Percentiles rank a stretch among this genome's conserved stretches.
These are phyloP conservation scores for Loris lydekkerianus DNA, from an alignment of 2,797 vertebrate genomes.

Conservation along the genomic window DNA sequence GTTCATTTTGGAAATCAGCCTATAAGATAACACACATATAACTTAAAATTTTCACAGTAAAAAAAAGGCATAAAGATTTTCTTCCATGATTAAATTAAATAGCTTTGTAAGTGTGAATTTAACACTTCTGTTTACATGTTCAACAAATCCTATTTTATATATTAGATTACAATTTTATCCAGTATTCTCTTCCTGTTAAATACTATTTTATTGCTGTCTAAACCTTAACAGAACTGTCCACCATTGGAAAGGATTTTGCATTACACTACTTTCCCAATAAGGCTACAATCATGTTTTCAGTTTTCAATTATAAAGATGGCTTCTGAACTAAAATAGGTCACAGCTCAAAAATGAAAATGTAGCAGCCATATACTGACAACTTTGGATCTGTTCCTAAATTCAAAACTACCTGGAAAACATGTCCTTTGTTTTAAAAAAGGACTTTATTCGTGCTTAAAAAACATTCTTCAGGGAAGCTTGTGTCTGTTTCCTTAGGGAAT, in stretches of 20 bases:
- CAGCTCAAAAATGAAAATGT: slow-evolving; percentile 78
- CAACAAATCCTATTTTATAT: slow-evolving; percentile 23
- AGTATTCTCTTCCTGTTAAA: slow-evolving; percentile 34
- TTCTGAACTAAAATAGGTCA: slow-evolving; percentile 15
- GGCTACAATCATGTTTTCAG: background rate
- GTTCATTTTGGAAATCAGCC: slow-evolving; percentile 54
- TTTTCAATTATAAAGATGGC: slow-evolving; percentile 33
- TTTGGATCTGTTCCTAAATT: slow-evolving; percentile 41
- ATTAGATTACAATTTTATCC: slow-evolving; percentile 51
- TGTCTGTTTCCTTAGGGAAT: slow-evolving; percentile 67
- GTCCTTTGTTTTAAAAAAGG: slow-evolving; percentile 77
- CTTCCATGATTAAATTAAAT: slow-evolving; percentile 53
- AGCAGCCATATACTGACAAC: background rate
- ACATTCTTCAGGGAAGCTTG: slow-evolving; percentile 83
- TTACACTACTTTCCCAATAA: slow-evolving; percentile 36
- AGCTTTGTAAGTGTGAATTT: slow-evolving; percentile 56
- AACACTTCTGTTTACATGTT: slow-evolving; percentile 63
- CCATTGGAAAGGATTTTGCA: background rate
- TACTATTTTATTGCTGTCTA: slow-evolving; percentile 3
- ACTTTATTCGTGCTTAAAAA: slow-evolving; percentile 79
- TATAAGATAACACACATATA: background rate
- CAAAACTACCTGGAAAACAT: slow-evolving; percentile 82
- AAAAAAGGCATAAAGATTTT: slow-evolving; percentile 67
- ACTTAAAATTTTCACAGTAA: slow-evolving; percentile 57
- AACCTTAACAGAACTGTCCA: slow-evolving; percentile 45